These are phyloP conservation scores for Gila robusta DNA, from an alignment of 2,797 vertebrate genomes.

Conservation along the genomic window DNA sequence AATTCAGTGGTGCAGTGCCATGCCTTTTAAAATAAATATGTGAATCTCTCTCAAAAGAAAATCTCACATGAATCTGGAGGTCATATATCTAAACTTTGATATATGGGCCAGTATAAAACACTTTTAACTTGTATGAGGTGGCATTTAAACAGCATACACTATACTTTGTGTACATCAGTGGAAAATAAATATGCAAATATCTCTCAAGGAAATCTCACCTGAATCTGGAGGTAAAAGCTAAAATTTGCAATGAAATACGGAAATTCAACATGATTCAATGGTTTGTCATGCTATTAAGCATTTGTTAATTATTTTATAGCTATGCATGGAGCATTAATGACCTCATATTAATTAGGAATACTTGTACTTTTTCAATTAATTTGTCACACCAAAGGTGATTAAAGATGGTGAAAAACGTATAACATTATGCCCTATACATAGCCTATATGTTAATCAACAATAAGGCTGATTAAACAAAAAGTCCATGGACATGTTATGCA, in stretches of 20 bases:
- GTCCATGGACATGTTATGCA: neutral
- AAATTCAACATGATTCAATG: neutral
- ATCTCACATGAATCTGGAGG: neutral
- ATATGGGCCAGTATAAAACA: neutral
- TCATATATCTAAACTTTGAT: slow-evolving; percentile 8
- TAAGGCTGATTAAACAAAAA: neutral
- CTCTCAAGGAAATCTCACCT: neutral
- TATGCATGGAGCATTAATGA: neutral
- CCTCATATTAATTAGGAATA: neutral
- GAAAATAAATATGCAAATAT: slow-evolving; percentile 13
- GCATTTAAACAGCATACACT: neutral
- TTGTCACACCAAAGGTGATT: neutral
- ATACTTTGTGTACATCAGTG: slow-evolving; percentile 10
- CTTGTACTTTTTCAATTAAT: neutral
- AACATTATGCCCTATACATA: neutral
- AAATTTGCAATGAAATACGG: neutral
- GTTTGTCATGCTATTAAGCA: neutral
- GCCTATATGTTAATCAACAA: neutral
- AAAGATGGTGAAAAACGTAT: neutral
- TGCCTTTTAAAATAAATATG: slow-evolving; percentile 27
- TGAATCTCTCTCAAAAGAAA: neutral
- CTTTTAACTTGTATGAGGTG: neutral
- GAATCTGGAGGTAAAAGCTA: neutral
- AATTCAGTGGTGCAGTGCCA: neutral
- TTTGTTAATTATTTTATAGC: neutral